phyloP scores from a whole-genome alignment of 2,797 vertebrate genomes.

The Anabacerthia variegaticeps region DNA sequence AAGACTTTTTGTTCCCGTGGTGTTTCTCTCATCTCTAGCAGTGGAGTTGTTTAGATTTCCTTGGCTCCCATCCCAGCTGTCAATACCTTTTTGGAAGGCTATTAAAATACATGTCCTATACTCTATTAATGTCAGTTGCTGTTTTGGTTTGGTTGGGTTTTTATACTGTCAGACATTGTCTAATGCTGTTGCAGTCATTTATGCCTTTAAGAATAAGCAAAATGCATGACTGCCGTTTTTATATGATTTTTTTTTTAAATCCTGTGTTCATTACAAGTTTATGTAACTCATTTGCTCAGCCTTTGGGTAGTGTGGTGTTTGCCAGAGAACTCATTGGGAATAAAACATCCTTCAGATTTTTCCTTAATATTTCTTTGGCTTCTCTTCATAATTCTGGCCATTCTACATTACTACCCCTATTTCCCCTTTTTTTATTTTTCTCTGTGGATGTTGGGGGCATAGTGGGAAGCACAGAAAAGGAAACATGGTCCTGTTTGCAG shows the following conservation, averaged over 20 bases:
- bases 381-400: not conserved
- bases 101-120: not conserved
- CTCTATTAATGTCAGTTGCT: not conserved
- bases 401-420: accelerated
- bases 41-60: not conserved
- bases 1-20: not conserved
- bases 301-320: not conserved
- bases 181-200: not conserved
- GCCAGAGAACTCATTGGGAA: not conserved
- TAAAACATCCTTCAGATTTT: not conserved
- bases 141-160: not conserved
- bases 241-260: accelerated
- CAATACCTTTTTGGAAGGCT: not conserved
- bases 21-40: not conserved
- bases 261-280: not conserved
- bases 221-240: not conserved
- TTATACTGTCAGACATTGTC: not conserved
- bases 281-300: not conserved
- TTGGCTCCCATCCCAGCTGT: not conserved
- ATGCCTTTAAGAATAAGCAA: not conserved
- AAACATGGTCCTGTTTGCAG: not conserved
- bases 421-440: not conserved
- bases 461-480: not conserved
- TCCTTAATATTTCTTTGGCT: not conserved
- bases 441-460: no score